phyloP scores from a whole-genome alignment of 2,888 invertebrate genomes.

The Thereva nobilitata region DNA sequence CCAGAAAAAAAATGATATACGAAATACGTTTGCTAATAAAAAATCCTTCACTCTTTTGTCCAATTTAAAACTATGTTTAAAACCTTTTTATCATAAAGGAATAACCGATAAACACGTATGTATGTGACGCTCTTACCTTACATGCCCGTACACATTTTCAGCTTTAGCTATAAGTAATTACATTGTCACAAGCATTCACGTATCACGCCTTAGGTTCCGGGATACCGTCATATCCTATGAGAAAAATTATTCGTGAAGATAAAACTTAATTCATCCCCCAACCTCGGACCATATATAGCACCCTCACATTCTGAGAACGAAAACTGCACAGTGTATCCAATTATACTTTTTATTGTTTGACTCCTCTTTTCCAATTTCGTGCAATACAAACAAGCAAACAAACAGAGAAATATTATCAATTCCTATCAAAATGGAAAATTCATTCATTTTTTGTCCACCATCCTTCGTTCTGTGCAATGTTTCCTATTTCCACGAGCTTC shows the following conservation, averaged over 20 bases:
- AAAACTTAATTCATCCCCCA: conserved; percentile 33
- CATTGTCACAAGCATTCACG: no score
- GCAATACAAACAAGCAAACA: conserved; percentile 40
- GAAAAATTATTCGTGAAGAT: conserved; percentile 33
- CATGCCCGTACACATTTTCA: no score
- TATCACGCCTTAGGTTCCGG: no score
- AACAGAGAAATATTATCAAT: conserved; percentile 42
- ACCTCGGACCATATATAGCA: not conserved
- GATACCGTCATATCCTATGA: no score
- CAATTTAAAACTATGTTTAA: no score
- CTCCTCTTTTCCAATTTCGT: conserved; percentile 32
- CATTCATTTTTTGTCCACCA: conserved; percentile 37
- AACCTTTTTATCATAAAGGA: no score
- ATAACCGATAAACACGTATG: no score
- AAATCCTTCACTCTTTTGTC: no score
- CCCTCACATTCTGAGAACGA: conserved; percentile 7
- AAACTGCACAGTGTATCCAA: conserved; percentile 30
- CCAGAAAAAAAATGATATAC: no score
- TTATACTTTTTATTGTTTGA: conserved; percentile 35
- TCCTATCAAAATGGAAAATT: conserved; percentile 43
- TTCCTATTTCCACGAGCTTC: conserved; percentile 27
- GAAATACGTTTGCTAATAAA: no score
- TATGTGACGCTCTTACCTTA: no score
- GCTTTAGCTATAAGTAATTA: no score
- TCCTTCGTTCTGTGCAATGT: conserved; percentile 20